Conservation (phyloP, 2,797 vertebrate genomes). For the Gephyroberyx darwinii region DNA sequence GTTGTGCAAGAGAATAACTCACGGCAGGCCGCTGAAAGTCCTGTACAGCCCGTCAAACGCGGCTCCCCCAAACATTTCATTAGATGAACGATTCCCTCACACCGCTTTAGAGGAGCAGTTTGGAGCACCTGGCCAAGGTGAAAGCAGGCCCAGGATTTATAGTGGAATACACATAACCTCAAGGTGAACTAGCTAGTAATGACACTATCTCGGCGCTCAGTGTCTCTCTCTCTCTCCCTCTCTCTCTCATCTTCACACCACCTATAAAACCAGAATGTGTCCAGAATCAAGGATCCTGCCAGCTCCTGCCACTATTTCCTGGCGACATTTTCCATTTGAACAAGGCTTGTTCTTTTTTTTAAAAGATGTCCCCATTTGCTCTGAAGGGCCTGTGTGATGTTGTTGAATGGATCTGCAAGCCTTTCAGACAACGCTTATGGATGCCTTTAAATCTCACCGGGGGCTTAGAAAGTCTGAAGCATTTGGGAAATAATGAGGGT, state of each 20-base stretch:
- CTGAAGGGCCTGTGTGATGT: conserved; percentile 16
- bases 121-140: conserved; percentile 68
- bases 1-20: conserved; percentile 32
- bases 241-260: conserved; percentile 50
- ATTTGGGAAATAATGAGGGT: conserved; percentile 39
- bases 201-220: conserved; percentile 50
- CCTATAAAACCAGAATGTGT: conserved; percentile 63
- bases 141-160: conserved; percentile 68
- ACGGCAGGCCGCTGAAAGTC: conserved; percentile 12
- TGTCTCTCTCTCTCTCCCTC: conserved; percentile 5
- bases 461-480: conserved; percentile 32
- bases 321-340: conserved; percentile 30
- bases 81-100: conserved; percentile 40
- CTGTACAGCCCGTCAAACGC: conserved; percentile 27
- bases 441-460: conserved; percentile 57
- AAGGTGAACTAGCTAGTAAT: conserved; percentile 72
- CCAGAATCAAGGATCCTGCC: conserved; percentile 62
- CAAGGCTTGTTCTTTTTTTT: conserved; percentile 25
- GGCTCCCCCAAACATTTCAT: conserved; percentile 51
- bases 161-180: conserved; percentile 60
- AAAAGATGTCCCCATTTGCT: conserved; percentile 24
- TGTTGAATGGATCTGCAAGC: conserved; percentile 41
- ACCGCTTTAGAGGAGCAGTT: conserved; percentile 41
- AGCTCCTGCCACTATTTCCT: conserved; percentile 27
- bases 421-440: conserved; percentile 34